These are phyloP conservation scores for Babyrousa celebensis DNA, from an alignment of 2,797 vertebrate genomes.

Conservation along the genomic window DNA sequence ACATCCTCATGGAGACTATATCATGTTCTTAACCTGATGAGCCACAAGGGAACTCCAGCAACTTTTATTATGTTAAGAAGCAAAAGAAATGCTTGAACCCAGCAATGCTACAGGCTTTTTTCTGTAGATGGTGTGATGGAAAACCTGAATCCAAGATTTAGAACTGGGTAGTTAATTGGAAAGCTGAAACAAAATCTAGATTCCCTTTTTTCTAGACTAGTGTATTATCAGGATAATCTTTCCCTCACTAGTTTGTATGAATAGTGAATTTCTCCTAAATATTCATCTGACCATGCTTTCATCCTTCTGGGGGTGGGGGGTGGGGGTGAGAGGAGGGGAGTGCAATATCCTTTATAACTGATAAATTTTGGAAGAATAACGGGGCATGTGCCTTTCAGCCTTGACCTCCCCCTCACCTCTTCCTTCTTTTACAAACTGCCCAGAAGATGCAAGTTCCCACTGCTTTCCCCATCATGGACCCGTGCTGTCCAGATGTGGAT, in stretches of 20 bases:
- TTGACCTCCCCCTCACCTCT: background rate
- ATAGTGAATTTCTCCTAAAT: background rate
- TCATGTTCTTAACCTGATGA: no score
- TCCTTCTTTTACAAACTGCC: background rate
- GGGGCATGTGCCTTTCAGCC: background rate
- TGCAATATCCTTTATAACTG: background rate
- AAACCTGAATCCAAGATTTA: background rate
- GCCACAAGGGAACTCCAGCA: no score
- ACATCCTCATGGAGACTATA: no score
- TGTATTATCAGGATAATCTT: background rate
- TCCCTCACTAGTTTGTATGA: background rate
- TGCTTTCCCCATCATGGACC: background rate
- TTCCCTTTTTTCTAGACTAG: background rate
- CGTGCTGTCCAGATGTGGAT: background rate
- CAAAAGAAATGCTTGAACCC: no score
- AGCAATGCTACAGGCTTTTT: no score
- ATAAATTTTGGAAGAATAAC: background rate
- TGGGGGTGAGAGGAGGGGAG: background rate
- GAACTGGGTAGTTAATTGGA: background rate
- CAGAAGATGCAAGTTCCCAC: rapidly evolving
- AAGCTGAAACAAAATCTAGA: background rate
- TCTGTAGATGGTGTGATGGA: background rate
- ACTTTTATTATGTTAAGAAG: no score
- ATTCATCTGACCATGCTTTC: background rate
- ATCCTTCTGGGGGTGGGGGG: background rate